Conservation (phyloP, 2,113 vertebrate species). For the Tyto alba region DNA sequence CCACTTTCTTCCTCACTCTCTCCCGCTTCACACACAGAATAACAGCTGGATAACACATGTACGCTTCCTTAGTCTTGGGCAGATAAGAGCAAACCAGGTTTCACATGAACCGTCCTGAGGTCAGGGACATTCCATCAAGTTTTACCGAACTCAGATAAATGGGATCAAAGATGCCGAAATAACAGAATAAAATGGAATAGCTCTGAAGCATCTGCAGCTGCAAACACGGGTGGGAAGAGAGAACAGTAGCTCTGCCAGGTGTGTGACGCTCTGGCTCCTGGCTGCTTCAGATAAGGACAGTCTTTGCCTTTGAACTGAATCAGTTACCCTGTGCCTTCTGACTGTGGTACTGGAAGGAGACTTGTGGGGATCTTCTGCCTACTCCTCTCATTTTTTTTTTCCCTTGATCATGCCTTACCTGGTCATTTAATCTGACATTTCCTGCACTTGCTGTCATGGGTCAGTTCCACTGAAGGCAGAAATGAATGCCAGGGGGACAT, state of each 20-base stretch:
- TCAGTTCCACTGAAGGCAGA: neutral
- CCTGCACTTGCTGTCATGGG: neutral
- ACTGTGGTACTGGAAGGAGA: neutral
- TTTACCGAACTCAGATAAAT: slow-evolving; percentile 18
- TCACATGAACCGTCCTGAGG: neutral
- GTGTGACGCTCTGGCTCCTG: neutral
- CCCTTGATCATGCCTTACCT: neutral
- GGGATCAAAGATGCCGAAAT: slow-evolving; percentile 29
- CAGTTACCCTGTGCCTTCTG: neutral
- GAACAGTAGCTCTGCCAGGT: neutral
- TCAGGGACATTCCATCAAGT: neutral
- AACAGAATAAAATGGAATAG: neutral
- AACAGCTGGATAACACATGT: neutral
- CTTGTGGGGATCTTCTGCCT: neutral
- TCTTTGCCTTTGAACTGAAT: neutral
- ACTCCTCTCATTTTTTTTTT: neutral
- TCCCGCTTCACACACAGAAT: neutral
- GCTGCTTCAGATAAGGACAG: neutral
- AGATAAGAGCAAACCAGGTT: slow-evolving; percentile 14
- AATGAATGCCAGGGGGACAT: neutral
- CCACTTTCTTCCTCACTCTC: neutral
- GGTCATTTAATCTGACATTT: neutral
- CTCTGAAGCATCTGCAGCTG: neutral
- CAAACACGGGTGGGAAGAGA: neutral
- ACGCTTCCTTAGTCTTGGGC: neutral